Evolutionary conservation across 2,888 invertebrate species (phyloP), one percentile per base, ranked within the genome.

Genomic region (Belgica antarctica): DNA sequence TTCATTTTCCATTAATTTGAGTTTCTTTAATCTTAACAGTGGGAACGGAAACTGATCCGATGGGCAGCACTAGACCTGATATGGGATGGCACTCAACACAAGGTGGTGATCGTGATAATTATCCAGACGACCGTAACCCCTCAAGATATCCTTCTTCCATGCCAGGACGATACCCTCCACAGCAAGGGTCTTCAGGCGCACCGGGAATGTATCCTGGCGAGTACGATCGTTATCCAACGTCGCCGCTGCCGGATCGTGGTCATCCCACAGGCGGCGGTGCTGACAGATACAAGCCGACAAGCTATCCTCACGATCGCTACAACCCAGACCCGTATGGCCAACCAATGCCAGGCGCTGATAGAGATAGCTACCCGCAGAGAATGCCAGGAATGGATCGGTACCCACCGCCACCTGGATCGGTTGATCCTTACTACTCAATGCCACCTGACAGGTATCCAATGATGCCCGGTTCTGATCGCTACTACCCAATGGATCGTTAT

Each of bases 51-150:
- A 57, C 28, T 25, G 70, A 70, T 8, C 31, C 19, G 28, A 61
- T 62, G 62, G 63, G 63, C 12, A 63, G 57, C 15, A 70, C 70
- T 5, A 52, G 70, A 36, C 63, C 63, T 4, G 70, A 70, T n/a
- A 68, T 57, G 36, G 31, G 57, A 36, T 70, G 57, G 63, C 57
- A 27, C n/a, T 34, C 47, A 5, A 63, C 70, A 10, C 41, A 41
- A 28, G n/a, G 22, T 66, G 66, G 47, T 19, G 22, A 75, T 17
- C 72, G 73, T 1, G 83, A 83, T 75, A 81, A 83, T 74, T 83
- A 82, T 70, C 82, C 82, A 15, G 65, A 46, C 10, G 28, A 66
- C 12, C 19, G 7, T 24, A 15, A 31, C 17, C 52, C 52, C 17
- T 52, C 68, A 46, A 19, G 75, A 74, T 59, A 75, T 74, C 57